phyloP scores from a whole-genome alignment of 2,113 vertebrate genomes.

The Hymenochirus boettgeri region DNA sequence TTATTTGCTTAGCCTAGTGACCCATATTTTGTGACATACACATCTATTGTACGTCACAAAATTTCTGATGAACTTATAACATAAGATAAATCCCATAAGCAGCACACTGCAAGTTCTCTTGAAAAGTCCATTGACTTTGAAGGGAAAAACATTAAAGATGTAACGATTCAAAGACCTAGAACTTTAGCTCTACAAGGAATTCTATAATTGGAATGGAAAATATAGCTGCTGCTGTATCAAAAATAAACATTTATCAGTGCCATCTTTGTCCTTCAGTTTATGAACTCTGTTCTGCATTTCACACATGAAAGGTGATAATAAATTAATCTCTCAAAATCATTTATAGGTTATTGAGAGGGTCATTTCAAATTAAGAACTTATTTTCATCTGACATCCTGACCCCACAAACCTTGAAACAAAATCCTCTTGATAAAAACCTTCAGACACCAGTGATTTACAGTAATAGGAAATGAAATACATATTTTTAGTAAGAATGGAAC shows the following conservation, averaged over 20 bases:
- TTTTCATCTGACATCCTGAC: constrained; percentile 15
- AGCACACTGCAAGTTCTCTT: no score
- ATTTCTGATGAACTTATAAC: no score
- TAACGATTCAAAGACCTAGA: constrained; percentile 25
- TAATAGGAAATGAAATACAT: no score
- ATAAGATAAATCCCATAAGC: no score
- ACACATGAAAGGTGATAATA: constrained; percentile 29
- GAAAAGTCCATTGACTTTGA: neutral
- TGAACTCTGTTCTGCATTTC: constrained; percentile 14
- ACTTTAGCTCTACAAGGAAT: constrained; percentile 11
- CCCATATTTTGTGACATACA: no score
- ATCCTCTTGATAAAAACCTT: constrained; percentile 23
- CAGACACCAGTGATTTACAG: no score
- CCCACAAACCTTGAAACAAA: constrained; percentile 29
- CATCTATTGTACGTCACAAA: no score
- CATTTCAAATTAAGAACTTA: constrained; percentile 27
- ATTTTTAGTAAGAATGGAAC: no score
- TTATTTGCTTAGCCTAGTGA: no score
- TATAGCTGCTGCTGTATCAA: constrained; percentile 23
- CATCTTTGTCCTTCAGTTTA: constrained; percentile 25
- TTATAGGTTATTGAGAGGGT: constrained; percentile 28
- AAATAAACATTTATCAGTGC: constrained; percentile 36
- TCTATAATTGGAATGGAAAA: neutral
- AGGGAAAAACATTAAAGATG: neutral
- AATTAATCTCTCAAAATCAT: constrained; percentile 27